Evolutionary conservation across 2,797 vertebrate species (phyloP), one percentile per base, ranked within the genome.

Genomic region (Monodelphis domestica): DNA sequence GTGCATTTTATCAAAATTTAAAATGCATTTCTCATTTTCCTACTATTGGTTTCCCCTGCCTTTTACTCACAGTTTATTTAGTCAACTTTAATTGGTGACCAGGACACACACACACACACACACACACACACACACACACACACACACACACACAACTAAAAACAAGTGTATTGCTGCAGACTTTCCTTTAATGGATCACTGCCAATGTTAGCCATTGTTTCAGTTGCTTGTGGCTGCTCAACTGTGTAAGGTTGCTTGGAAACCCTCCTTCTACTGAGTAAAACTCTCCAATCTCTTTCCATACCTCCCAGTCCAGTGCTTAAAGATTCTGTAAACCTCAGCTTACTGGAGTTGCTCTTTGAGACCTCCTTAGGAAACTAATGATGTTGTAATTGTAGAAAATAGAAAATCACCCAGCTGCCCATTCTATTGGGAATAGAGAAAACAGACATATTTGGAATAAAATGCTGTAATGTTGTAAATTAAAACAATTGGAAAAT

Each of bases 161-260:
- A 95, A 92, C 92, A 96, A 95, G 52, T 96, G 88, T 96, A 54
- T 93, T 97, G 96, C 96, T 96, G 91, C 96, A 95, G 95, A 96
- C 96, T 98, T 94, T 89, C 29, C 94, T 97, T 97, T 97, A 97
- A 97, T 97, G 98, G 97, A 98, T 96, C 90, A 88, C 91, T 96
- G 98, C 98, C 98, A 98, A 93, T 70, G 53, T 96, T 87, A 87
- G 89, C 96, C 98, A 97, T 98, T 98, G 97, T 98, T 98, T 96
- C 95, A 21, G 89, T 96, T 88, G 97, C 97, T 96, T 95, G 96
- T 96, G 97, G 97, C 98, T 97, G 97, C 95, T 98, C 97, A 96
- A 56, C 97, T 98, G 97, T 97, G 97, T 94, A 90, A 97, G 96
- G 98, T 98, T 98, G 98, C 98, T 97, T 98, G 96, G 98, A 98